A percentile compares a stretch with the other conserved stretches of the same genome.
phyloP scores from a whole-genome alignment of 2,888 invertebrate species.

The Morpho deidamia region DNA sequence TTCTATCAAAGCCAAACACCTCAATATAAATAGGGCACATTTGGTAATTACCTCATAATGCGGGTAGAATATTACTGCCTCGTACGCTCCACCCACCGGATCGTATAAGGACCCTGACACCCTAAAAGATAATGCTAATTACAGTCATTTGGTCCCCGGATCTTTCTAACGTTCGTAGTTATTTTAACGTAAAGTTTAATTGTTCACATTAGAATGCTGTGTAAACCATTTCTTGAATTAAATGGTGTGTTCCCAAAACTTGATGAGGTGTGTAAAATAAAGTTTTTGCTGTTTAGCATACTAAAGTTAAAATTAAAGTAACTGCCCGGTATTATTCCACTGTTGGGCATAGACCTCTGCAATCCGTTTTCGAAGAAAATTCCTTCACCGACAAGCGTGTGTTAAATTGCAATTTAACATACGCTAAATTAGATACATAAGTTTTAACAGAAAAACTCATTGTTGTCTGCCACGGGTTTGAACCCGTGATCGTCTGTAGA shows the following conservation, averaged over 20 bases:
- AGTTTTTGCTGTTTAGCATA: too few species aligned
- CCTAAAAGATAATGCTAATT: constrained; percentile 29
- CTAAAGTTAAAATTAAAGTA: too few species aligned
- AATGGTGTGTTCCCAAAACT: neutral
- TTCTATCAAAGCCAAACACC: neutral
- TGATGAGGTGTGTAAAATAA: neutral
- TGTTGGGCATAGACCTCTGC: too few species aligned
- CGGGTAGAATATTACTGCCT: constrained; percentile 13
- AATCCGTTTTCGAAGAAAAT: too few species aligned
- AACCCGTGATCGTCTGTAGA: too few species aligned
- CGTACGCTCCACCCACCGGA: constrained; percentile 15
- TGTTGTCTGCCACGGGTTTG: too few species aligned
- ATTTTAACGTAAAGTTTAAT: constrained; percentile 24
- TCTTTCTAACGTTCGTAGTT: constrained; percentile 16
- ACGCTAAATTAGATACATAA: too few species aligned
- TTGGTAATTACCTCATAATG: constrained; percentile 7
- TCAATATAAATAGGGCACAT: neutral
- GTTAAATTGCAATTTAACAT: too few species aligned
- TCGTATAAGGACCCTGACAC: constrained; percentile 18
- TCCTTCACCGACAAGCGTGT: too few species aligned
- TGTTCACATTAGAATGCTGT: constrained; percentile 15
- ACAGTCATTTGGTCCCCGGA: constrained; percentile 23
- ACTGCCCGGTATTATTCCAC: too few species aligned
- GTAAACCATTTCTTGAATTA: constrained; percentile 5
- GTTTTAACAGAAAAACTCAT: too few species aligned